Evolutionary conservation across 2,113 vertebrate genomes (phyloP).

Genomic region (Prolemur simus): DNA sequence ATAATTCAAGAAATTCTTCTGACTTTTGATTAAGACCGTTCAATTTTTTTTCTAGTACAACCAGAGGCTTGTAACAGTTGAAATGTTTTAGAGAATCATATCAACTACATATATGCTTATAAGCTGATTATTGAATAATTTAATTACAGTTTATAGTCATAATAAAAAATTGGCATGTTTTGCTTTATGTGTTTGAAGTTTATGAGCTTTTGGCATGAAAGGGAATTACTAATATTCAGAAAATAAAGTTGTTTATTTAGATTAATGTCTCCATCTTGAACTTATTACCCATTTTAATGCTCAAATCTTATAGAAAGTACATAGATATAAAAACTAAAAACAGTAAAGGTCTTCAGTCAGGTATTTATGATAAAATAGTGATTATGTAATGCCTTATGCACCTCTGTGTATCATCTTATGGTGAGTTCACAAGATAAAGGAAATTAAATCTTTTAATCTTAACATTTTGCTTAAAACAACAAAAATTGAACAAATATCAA

Average conservation of each 20-base stretch:
- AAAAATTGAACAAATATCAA: not conserved
- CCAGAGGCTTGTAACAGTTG: not conserved
- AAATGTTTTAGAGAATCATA: not conserved
- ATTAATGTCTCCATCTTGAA: conserved; percentile 9
- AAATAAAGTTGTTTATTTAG: conserved; percentile 28
- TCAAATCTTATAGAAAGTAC: not conserved
- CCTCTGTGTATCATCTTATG: not conserved
- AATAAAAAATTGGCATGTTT: conserved; percentile 42
- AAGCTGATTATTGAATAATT: not conserved
- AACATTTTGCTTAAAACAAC: not conserved
- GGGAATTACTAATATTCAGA: not conserved
- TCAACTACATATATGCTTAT: not conserved
- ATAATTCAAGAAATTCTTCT: conserved; percentile 36
- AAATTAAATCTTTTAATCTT: conserved; percentile 18
- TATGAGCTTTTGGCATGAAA: conserved; percentile 24
- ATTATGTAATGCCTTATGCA: not conserved
- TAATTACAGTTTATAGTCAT: conserved; percentile 25
- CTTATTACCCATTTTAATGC: not conserved
- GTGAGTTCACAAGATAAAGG: not conserved
- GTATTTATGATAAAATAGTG: not conserved
- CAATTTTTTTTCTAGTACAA: not conserved
- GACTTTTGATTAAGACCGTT: not conserved
- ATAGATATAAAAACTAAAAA: not conserved
- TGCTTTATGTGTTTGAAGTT: not conserved
- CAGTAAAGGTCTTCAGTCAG: not conserved